Percentiles rank a stretch among this genome's conserved stretches.
Conservation (phyloP, 2,888 invertebrate species). For the Pristionchus entomophagus region DNA sequence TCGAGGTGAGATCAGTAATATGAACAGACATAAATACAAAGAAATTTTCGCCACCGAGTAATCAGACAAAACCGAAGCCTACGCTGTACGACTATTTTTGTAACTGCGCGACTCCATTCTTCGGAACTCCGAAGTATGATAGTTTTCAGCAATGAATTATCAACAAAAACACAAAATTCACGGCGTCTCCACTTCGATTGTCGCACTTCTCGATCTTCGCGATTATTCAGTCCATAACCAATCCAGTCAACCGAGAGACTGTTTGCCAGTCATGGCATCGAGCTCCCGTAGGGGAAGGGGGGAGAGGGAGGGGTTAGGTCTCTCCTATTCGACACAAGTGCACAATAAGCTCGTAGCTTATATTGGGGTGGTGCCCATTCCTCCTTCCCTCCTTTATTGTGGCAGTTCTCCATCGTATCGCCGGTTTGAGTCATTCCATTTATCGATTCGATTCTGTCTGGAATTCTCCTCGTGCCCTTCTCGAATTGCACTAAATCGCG, state of each 20-base stretch:
- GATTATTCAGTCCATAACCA: neutral
- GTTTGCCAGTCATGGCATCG: neutral
- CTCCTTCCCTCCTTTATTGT: neutral
- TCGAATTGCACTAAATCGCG: conserved; percentile 5
- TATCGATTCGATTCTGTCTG: neutral
- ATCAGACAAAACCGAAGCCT: too few species aligned
- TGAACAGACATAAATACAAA: too few species aligned
- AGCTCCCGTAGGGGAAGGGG: neutral
- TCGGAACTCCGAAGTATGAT: too few species aligned
- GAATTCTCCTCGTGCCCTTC: neutral
- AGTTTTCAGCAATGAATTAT: too few species aligned
- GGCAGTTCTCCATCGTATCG: neutral
- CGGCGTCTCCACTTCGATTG: too few species aligned
- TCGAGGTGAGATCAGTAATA: neutral
- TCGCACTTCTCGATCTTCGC: too few species aligned
- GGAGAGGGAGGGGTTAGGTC: too few species aligned
- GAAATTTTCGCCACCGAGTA: too few species aligned
- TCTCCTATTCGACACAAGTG: neutral
- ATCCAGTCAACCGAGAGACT: neutral
- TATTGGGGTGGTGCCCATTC: neutral
- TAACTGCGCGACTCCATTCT: too few species aligned
- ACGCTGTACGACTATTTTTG: too few species aligned
- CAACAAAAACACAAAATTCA: too few species aligned
- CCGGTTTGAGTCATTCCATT: neutral
- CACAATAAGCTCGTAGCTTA: conserved; percentile 3